phyloP scores from a whole-genome alignment of 2,113 vertebrate genomes.

The Dipodomys merriami region DNA sequence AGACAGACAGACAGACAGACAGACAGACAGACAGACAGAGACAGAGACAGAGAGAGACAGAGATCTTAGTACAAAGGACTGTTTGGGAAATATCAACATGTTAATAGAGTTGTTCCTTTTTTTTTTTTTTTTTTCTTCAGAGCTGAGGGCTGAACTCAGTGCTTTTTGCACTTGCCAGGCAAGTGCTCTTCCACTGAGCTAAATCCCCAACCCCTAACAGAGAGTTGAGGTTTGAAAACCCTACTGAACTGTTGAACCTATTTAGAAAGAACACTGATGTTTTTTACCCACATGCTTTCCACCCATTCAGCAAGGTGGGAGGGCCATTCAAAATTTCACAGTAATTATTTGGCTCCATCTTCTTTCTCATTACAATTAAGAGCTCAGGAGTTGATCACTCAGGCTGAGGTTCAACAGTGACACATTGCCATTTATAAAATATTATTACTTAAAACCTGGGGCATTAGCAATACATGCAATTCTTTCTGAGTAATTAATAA shows the following conservation, averaged over 20 bases:
- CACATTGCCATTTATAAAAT: background rate
- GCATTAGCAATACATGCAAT: background rate
- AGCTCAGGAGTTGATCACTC: background rate
- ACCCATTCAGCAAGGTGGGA: background rate
- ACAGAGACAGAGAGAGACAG: background rate
- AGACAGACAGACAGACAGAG: background rate
- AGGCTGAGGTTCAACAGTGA: background rate
- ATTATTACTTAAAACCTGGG: background rate
- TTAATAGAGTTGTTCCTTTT: too few species aligned
- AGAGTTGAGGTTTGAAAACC: background rate
- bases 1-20: background rate
- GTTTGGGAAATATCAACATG: too few species aligned
- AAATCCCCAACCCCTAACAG: too few species aligned
- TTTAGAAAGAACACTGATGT: background rate
- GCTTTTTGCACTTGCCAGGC: too few species aligned
- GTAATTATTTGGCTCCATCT: background rate
- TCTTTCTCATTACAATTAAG: background rate
- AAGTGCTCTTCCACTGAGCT: too few species aligned
- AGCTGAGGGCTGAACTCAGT: too few species aligned
- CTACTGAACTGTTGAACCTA: background rate
- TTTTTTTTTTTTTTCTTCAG: constrained; percentile 22
- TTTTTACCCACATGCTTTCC: background rate
- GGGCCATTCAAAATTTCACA: background rate
- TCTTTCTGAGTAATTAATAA: background rate
- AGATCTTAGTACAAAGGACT: background rate